A percentile compares a stretch with the other conserved stretches of the same genome.
These are phyloP conservation scores for Lasius fuliginosus DNA, from an alignment of 2,888 invertebrate species.

Conservation along the genomic window DNA sequence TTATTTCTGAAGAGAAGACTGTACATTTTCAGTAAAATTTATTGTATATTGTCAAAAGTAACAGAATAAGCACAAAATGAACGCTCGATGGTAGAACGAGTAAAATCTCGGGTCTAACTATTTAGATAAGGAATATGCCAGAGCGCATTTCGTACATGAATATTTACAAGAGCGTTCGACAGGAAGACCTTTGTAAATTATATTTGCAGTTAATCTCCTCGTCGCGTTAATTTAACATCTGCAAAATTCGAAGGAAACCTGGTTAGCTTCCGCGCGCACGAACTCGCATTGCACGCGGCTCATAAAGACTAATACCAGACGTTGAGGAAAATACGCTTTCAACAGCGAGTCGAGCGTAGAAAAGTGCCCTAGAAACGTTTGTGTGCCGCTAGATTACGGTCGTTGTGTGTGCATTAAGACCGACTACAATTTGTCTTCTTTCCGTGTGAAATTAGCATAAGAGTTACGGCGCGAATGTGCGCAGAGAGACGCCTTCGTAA, in stretches of 20 bases:
- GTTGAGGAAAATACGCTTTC: slow-evolving; percentile 54
- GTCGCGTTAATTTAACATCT: slow-evolving; percentile 70
- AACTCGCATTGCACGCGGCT: slow-evolving; percentile 30
- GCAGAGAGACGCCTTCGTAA: neutral
- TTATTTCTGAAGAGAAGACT: neutral
- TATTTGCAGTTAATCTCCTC: slow-evolving; percentile 74
- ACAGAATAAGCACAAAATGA: slow-evolving; percentile 21
- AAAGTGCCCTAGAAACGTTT: slow-evolving; percentile 48
- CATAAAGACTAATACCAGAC: slow-evolving; percentile 71
- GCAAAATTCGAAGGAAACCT: slow-evolving; percentile 69
- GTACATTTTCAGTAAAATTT: neutral
- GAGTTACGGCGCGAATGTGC: slow-evolving; percentile 13
- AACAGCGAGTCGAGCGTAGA: slow-evolving; percentile 24
- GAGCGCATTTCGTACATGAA: slow-evolving; percentile 44
- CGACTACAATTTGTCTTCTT: slow-evolving; percentile 56
- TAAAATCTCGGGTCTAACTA: slow-evolving; percentile 46
- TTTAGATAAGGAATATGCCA: slow-evolving; percentile 38
- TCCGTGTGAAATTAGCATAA: slow-evolving; percentile 52
- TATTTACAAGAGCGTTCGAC: slow-evolving; percentile 54
- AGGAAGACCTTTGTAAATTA: slow-evolving; percentile 63
- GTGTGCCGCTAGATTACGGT: slow-evolving; percentile 53
- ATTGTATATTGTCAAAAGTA: neutral
- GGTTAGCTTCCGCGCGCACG: slow-evolving; percentile 39
- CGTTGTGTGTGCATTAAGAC: slow-evolving; percentile 47
- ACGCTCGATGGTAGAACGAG: slow-evolving; percentile 17